These are phyloP conservation scores for Pseudobourletiella spinata DNA, from an alignment of 1,140 invertebrate genomes.

Conservation along the genomic window DNA sequence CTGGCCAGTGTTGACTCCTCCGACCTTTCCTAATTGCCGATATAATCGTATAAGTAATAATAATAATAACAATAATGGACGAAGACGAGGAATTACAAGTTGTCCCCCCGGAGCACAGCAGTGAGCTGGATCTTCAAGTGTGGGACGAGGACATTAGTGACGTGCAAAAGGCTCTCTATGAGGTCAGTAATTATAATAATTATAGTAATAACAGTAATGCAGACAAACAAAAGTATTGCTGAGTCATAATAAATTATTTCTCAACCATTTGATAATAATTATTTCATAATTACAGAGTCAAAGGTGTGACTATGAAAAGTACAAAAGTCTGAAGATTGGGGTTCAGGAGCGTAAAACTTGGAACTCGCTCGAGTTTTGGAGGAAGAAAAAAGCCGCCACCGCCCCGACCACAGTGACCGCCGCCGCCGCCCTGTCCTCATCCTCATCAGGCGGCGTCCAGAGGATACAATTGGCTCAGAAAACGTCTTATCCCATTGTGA, in stretches of 20 bases:
- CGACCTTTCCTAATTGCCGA: too few species aligned
- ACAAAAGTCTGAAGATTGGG: not conserved
- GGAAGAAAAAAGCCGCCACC: not conserved
- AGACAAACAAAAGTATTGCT: not conserved
- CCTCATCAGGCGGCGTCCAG: too few species aligned
- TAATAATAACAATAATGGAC: too few species aligned
- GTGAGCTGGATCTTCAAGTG: not conserved
- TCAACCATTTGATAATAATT: too few species aligned
- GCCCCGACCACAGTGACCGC: not conserved
- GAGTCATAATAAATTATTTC: too few species aligned
- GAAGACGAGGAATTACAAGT: too few species aligned
- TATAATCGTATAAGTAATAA: too few species aligned
- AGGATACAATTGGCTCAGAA: not conserved
- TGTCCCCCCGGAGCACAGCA: too few species aligned
- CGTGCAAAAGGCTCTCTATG: not conserved
- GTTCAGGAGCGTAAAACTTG: not conserved
- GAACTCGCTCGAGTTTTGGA: not conserved
- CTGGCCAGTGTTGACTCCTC: too few species aligned
- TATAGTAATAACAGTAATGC: not conserved
- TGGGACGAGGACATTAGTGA: slow-evolving; percentile 1
- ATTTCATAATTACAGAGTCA: too few species aligned
- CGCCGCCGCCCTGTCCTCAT: not conserved
- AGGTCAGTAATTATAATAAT: not conserved
- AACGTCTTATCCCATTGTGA: not conserved
- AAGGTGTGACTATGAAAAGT: not conserved